Percentiles rank a stretch among this genome's conserved stretches.
These are phyloP conservation scores for Tyria jacobaeae DNA, from an alignment of 2,888 invertebrate species.

Conservation along the genomic window DNA sequence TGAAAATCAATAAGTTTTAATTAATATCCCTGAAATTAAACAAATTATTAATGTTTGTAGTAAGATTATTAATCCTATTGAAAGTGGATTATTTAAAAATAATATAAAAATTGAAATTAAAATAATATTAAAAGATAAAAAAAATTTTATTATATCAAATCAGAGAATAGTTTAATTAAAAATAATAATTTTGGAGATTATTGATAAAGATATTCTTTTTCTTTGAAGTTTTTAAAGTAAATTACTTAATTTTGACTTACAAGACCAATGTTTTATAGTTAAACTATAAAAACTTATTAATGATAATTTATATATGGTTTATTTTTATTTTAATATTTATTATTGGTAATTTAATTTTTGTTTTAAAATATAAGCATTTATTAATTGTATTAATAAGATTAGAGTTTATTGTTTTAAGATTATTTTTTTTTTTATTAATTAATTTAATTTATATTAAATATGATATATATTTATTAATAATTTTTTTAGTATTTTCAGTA, in stretches of 20 bases:
- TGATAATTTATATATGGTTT: constrained; percentile 78
- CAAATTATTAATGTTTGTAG: constrained; percentile 82
- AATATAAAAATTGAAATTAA: constrained; percentile 63
- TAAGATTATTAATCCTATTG: constrained; percentile 85
- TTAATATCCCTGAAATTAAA: constrained; percentile 78
- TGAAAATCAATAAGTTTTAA: constrained; percentile 86
- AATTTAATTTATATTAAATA: constrained; percentile 76
- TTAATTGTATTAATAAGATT: constrained; percentile 87
- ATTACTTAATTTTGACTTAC: constrained; percentile 88
- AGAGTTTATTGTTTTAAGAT: constrained; percentile 87
- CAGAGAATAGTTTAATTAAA: constrained; percentile 88
- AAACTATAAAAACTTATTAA: constrained; percentile 88
- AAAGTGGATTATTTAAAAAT: constrained; percentile 79
- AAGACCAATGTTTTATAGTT: constrained; percentile 89
- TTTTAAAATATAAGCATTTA: constrained; percentile 86
- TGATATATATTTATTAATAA: constrained; percentile 86
- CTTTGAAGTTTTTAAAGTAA: constrained; percentile 87
- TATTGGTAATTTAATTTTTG: constrained; percentile 82
- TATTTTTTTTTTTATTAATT: constrained; percentile 83
- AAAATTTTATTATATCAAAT: constrained; percentile 79
- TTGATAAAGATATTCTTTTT: constrained; percentile 85
- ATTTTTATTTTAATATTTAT: constrained; percentile 81
- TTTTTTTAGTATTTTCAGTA: constrained; percentile 88
- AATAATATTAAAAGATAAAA: constrained; percentile 71
- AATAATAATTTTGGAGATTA: constrained; percentile 91